Conservation (phyloP, 2,888 invertebrate species). For the Tryphoninae sp. region DNA sequence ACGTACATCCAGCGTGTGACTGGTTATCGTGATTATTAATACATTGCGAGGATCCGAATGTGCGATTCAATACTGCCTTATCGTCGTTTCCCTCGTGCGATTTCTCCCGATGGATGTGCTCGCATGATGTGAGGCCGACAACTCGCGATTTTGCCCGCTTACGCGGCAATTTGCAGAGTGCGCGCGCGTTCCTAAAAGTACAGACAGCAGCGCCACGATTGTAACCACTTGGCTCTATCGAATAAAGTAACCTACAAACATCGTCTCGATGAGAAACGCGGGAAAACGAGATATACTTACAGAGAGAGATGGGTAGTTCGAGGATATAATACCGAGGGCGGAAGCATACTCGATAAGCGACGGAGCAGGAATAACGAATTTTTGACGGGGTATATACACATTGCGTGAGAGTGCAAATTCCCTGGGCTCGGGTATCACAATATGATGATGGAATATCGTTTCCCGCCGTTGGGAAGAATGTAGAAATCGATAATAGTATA, state of each 20-base stretch:
- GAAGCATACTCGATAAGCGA: conserved; percentile 35
- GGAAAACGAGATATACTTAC: no score
- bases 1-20: conserved; percentile 8
- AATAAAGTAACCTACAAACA: neutral
- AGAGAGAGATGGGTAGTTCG: neutral
- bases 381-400: neutral
- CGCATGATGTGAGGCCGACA: conserved; percentile 39
- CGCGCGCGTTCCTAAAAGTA: neutral
- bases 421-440: conserved; percentile 6
- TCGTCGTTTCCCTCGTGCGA: conserved; percentile 12
- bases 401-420: conserved; percentile 19
- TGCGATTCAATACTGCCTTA: conserved; percentile 38
- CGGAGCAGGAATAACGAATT: conserved; percentile 14
- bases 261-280: no score
- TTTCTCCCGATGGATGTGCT: conserved; percentile 23
- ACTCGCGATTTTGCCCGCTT: conserved; percentile 34
- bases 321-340: neutral
- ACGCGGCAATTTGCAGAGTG: neutral
- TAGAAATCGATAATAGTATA: conserved; percentile 76
- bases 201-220: neutral
- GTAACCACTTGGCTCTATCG: neutral
- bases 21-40: conserved; percentile 26
- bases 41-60: neutral
- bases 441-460: conserved; percentile 54
- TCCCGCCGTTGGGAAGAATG: conserved; percentile 72